These are phyloP conservation scores for Parotia lawesii DNA, from an alignment of 2,113 vertebrate genomes.

Conservation along the genomic window DNA sequence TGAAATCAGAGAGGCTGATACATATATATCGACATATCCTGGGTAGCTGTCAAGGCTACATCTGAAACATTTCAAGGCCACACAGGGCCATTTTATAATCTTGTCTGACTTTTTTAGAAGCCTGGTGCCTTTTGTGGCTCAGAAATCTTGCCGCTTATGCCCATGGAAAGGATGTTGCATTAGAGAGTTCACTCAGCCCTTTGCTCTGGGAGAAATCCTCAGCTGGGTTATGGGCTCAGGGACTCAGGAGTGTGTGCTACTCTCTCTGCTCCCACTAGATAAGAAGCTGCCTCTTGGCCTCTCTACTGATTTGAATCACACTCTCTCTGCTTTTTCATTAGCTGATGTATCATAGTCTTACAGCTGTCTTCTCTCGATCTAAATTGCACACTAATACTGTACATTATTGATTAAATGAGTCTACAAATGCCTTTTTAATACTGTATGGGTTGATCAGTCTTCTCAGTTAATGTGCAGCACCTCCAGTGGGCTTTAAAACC, in stretches of 20 bases:
- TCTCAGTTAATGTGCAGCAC: constrained; percentile 33
- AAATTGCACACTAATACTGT: constrained; percentile 57
- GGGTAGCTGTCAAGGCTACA: neutral
- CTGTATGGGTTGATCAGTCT: constrained; percentile 54
- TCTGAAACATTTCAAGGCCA: neutral
- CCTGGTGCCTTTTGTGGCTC: neutral
- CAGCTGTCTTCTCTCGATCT: constrained; percentile 15
- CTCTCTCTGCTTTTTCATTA: constrained; percentile 26
- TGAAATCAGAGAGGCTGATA: neutral
- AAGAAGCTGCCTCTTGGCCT: neutral
- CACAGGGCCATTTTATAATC: neutral
- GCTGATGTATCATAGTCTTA: constrained; percentile 28
- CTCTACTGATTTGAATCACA: neutral
- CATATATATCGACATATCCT: neutral
- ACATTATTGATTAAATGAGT: constrained; percentile 67
- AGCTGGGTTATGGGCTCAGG: neutral
- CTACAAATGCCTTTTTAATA: constrained; percentile 65
- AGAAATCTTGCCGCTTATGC: neutral
- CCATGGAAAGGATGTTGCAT: neutral
- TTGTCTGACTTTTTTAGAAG: neutral
- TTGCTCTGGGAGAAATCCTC: neutral
- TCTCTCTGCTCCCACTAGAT: neutral
- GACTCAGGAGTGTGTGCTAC: neutral
- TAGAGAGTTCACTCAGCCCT: neutral
- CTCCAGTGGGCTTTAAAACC: constrained; percentile 45